Base-by-base conservation (phyloP, 2,888 invertebrate species). In the Notodonta dromedarius region DNA sequence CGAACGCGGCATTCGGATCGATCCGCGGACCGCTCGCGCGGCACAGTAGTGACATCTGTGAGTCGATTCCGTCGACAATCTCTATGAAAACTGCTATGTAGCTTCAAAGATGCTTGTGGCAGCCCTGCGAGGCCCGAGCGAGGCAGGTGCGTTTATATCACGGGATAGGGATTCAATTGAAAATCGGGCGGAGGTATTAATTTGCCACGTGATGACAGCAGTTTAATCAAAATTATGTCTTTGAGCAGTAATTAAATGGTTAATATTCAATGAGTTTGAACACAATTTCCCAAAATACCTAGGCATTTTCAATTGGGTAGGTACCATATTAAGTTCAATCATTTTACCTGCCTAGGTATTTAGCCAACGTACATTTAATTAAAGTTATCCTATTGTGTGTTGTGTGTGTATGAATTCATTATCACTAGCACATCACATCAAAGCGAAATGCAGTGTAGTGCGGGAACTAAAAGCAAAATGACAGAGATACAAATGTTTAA, bases 121-220 rank as follows among this genome's bases (percentile, higher is more conserved):
- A 71, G 70, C 73, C 73, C 74, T 77, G 73, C 61, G 74, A 70
- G 77, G 70, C 24, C 2, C 69, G 55, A 53, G 32, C 24, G 57
- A 39, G 81, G 81, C 88, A 88, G 87, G 87, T 88, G 88, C 77
- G 81, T 79, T 71, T 79, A 74, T 82, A 83, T 78, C 78, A 75
- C 74, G 70, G 72, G 76, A 80, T 80, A 80, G 72, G 81, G 82
- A 80, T 85, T 80, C 83, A 83, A 85, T 86, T 84, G 79, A 82
- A 81, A 80, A 83, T 85, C 66, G 65, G 69, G 78, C 75, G 78
- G 56, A 50, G 57, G 57, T 80, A 83, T 84, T 86, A 85, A 85
- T 86, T 86, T 73, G 72, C 71, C 71, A 66, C 24, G 9, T 13
- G 57, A 52, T 76, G 71, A 76, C 77, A 71, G 71, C 64, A 62